These are phyloP conservation scores for Drosophila quadrilineata DNA, from an alignment of 1,140 invertebrate genomes.

Conservation along the genomic window DNA sequence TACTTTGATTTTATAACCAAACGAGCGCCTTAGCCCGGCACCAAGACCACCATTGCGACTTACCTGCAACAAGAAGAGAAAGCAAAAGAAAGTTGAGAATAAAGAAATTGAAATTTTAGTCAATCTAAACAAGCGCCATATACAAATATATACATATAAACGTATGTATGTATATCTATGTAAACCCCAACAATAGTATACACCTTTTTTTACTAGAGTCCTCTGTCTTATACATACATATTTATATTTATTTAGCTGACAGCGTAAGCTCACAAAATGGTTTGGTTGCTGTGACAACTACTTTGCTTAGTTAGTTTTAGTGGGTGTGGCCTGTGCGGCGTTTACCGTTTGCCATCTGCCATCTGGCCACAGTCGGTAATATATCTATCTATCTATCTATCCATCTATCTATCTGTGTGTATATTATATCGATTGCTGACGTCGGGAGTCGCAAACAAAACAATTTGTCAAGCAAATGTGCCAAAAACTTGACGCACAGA, in stretches of 20 bases:
- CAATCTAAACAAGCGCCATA: slow-evolving; percentile 35
- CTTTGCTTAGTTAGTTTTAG: slow-evolving; percentile 33
- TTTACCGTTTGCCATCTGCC: too few relatives aligned
- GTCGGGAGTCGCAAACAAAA: slow-evolving; percentile 63
- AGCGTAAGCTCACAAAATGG: slow-evolving; percentile 38
- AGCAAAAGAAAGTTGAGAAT: slow-evolving; percentile 18
- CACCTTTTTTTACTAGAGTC: not conserved
- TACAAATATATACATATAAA: slow-evolving; percentile 5
- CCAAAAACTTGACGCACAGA: slow-evolving; percentile 73
- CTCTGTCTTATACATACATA: slow-evolving; percentile 19
- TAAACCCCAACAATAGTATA: not conserved
- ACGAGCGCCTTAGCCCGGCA: slow-evolving; percentile 37
- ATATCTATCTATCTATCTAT: too few relatives aligned
- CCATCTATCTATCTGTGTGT: slow-evolving; percentile 1
- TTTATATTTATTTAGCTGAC: slow-evolving; percentile 68
- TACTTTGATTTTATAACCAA: slow-evolving; percentile 77
- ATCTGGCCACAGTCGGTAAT: too few relatives aligned
- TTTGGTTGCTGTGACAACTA: slow-evolving; percentile 69
- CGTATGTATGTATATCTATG: not conserved
- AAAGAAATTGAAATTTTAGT: slow-evolving; percentile 75
- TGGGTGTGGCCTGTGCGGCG: slow-evolving; percentile 36
- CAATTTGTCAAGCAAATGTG: slow-evolving; percentile 78
- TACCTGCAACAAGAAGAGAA: slow-evolving; percentile 53
- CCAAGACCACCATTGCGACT: slow-evolving; percentile 42
- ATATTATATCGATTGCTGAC: slow-evolving; percentile 68